phyloP scores from a whole-genome alignment of 1,140 invertebrate species.

The Ridgeia piscesae region DNA sequence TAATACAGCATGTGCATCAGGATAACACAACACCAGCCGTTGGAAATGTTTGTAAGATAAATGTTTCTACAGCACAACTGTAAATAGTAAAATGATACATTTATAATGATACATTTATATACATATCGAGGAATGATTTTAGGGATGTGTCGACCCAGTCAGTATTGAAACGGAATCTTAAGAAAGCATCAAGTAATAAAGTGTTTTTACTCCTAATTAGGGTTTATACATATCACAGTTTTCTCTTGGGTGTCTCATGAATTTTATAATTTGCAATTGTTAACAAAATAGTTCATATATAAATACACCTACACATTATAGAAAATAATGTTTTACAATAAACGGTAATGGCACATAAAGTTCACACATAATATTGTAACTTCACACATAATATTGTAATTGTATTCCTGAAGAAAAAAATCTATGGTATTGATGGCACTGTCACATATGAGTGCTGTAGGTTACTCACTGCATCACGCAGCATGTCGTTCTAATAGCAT shows the following conservation, averaged over 20 bases:
- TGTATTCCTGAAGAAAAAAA: background rate
- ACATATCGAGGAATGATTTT: background rate
- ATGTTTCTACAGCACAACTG: background rate
- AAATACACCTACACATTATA: too few species aligned
- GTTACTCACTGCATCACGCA: background rate
- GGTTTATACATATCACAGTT: too few species aligned
- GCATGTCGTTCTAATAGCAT: slow-evolving; percentile 5
- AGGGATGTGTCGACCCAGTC: background rate
- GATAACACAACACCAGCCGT: background rate
- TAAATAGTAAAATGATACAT: background rate
- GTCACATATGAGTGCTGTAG: background rate
- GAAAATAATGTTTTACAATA: too few species aligned
- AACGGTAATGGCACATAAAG: too few species aligned
- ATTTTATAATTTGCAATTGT: too few species aligned
- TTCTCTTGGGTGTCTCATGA: too few species aligned
- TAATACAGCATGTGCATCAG: background rate
- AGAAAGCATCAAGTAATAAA: background rate
- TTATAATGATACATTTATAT: background rate
- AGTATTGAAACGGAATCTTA: background rate
- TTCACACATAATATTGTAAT: too few species aligned
- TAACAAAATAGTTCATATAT: too few species aligned
- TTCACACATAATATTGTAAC: too few species aligned
- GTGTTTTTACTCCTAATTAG: too few species aligned
- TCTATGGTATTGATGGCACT: background rate
- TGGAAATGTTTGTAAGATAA: background rate